Conservation (phyloP, 2,113 vertebrate genomes). For the Psittacula cyanocephala region DNA sequence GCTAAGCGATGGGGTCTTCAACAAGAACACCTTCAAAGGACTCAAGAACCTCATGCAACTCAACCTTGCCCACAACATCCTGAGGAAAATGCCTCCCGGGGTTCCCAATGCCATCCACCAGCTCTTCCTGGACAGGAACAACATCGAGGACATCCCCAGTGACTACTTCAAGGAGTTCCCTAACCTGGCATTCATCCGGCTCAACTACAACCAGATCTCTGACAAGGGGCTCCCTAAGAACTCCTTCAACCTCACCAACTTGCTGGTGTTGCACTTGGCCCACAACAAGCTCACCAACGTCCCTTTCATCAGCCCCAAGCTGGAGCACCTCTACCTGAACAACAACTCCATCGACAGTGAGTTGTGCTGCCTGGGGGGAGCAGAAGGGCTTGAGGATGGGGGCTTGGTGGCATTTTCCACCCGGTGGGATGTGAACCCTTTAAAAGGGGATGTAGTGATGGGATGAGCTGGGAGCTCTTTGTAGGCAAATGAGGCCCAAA, state of each 20-base stretch:
- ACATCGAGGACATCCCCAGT: slow-evolving; percentile 88
- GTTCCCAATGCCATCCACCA: slow-evolving; percentile 86
- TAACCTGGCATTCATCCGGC: slow-evolving; percentile 89
- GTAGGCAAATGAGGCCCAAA: not conserved
- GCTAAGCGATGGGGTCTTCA: slow-evolving; percentile 87
- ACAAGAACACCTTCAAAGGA: slow-evolving; percentile 89
- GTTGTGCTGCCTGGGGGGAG: not conserved
- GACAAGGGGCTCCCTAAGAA: slow-evolving; percentile 89
- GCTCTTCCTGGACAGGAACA: slow-evolving; percentile 94
- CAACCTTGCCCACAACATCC: slow-evolving; percentile 90
- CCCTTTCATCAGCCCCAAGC: slow-evolving; percentile 83
- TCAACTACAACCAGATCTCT: slow-evolving; percentile 93
- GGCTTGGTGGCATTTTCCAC: not conserved
- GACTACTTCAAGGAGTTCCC: slow-evolving; percentile 88
- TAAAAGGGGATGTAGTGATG: accelerated
- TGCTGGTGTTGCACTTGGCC: slow-evolving; percentile 92
- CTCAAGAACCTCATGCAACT: slow-evolving; percentile 94
- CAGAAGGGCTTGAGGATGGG: accelerated
- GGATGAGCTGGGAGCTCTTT: not conserved
- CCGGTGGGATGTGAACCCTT: not conserved
- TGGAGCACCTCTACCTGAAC: slow-evolving; percentile 96
- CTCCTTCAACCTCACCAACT: slow-evolving; percentile 90
- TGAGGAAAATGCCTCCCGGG: slow-evolving; percentile 90
- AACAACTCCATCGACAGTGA: slow-evolving; percentile 94
- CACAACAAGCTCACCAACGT: slow-evolving; percentile 90